A percentile compares a stretch with the other conserved stretches of the same genome.
Evolutionary conservation across 2,113 vertebrate genomes (phyloP).

Genomic region (Garra rufa): DNA sequence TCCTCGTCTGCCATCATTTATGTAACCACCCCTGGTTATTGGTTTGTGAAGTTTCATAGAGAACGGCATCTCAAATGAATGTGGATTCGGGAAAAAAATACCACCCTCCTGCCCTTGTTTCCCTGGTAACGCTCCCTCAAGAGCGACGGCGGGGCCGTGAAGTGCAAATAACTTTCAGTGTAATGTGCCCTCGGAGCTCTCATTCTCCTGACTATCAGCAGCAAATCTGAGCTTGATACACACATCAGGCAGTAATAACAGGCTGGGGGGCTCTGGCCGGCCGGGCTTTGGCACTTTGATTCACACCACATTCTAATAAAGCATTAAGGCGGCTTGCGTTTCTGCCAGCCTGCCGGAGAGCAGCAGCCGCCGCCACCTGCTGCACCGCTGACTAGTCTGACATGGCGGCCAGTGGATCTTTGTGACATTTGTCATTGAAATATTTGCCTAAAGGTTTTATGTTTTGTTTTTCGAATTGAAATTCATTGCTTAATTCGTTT

Average conservation of each 20-base stretch:
- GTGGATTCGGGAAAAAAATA: conserved; percentile 57
- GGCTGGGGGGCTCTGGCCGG: conserved; percentile 44
- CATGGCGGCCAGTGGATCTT: conserved; percentile 31
- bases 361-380: conserved; percentile 19
- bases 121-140: conserved; percentile 71
- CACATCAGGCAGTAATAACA: conserved; percentile 57
- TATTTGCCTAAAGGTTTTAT: too few relatives aligned
- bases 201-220: conserved; percentile 49
- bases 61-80: conserved; percentile 66
- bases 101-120: conserved; percentile 65
- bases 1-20: conserved; percentile 22
- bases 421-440: neutral
- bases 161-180: conserved; percentile 74
- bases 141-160: conserved; percentile 66
- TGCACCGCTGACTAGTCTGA: conserved; percentile 18
- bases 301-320: conserved; percentile 47
- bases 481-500: neutral
- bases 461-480: neutral
- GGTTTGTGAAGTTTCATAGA: conserved; percentile 54
- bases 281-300: conserved; percentile 41
- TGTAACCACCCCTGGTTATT: conserved; percentile 10
- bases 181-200: conserved; percentile 64
- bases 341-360: conserved; percentile 26
- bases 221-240: conserved; percentile 43
- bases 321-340: conserved; percentile 34